Evolutionary conservation across 2,113 vertebrate genomes (phyloP).

Genomic region (Cyprinodon tularosa): DNA sequence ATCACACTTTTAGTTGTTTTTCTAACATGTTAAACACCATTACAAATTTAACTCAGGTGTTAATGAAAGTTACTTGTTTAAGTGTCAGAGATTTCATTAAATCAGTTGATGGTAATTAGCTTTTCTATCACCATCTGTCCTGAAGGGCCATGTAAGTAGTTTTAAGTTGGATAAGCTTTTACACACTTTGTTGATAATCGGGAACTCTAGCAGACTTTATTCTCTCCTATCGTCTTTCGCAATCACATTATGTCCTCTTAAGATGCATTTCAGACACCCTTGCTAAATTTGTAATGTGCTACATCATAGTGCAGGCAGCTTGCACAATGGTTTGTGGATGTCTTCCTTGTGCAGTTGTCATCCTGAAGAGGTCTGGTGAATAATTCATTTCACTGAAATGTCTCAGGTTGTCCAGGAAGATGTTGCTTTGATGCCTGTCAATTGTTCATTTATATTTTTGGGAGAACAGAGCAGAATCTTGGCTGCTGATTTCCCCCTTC

Average conservation of each 20-base stretch:
- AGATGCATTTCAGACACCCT: conserved; percentile 48
- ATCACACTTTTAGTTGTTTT: conserved; percentile 10
- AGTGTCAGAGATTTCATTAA: conserved; percentile 18
- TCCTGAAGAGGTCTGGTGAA: conserved; percentile 40
- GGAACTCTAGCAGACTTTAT: conserved; percentile 4
- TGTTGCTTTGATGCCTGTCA: conserved; percentile 38
- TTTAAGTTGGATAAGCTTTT: conserved; percentile 55
- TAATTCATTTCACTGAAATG: conserved; percentile 53
- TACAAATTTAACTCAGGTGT: conserved; percentile 3
- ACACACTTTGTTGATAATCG: conserved; percentile 56
- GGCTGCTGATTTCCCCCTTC: conserved; percentile 10
- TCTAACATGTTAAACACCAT: not conserved
- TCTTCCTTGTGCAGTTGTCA: conserved; percentile 27
- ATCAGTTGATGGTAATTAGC: conserved; percentile 50
- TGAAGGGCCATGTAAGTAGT: conserved; percentile 58
- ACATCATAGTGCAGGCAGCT: conserved; percentile 33
- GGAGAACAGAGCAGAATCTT: conserved; percentile 8
- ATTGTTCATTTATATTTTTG: conserved; percentile 21
- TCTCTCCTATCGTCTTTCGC: conserved; percentile 50
- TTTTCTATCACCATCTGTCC: conserved; percentile 39
- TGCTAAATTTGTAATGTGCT: conserved; percentile 51
- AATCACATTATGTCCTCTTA: conserved; percentile 58
- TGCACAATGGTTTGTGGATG: conserved; percentile 19
- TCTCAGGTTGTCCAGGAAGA: conserved; percentile 44
- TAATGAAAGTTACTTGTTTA: not conserved